These are phyloP conservation scores for Acanthurus lineatus DNA, from an alignment of 2,797 vertebrate genomes.

Conservation along the genomic window DNA sequence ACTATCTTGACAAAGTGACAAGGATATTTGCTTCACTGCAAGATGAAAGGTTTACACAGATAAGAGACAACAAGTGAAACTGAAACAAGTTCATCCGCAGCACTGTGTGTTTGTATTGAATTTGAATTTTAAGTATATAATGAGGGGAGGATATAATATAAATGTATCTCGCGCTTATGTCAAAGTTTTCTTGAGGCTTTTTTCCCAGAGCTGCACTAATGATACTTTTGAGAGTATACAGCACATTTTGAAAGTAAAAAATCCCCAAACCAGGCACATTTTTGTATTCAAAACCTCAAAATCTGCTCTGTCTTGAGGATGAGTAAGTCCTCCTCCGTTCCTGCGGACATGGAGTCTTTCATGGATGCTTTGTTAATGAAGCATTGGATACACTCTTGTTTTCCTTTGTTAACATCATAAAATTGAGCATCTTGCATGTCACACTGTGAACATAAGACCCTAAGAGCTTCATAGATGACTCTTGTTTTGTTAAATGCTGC, in stretches of 20 bases:
- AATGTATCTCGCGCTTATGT: neutral
- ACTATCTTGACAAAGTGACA: no score
- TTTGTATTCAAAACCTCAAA: neutral
- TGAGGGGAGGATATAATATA: no score
- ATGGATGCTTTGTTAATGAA: conserved; percentile 21
- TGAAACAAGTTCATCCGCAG: neutral
- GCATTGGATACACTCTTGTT: neutral
- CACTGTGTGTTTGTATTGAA: neutral
- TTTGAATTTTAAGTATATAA: neutral
- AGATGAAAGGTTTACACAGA: no score
- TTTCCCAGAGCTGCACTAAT: neutral
- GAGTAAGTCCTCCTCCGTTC: neutral
- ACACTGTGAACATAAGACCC: neutral
- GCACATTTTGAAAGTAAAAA: no score
- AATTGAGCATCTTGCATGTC: neutral
- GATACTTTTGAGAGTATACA: no score
- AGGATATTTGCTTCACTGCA: no score
- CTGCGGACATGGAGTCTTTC: conserved; percentile 18
- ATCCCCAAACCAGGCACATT: neutral
- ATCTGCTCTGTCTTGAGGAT: neutral
- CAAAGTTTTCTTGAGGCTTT: neutral
- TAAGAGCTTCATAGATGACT: fast-evolving
- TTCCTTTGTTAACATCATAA: conserved; percentile 1
- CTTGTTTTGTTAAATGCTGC: neutral
- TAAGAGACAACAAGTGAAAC: neutral